A percentile compares a stretch with the other conserved stretches of the same genome.
These are phyloP conservation scores for Pavo muticus DNA, from an alignment of 2,113 vertebrate species.

Conservation along the genomic window DNA sequence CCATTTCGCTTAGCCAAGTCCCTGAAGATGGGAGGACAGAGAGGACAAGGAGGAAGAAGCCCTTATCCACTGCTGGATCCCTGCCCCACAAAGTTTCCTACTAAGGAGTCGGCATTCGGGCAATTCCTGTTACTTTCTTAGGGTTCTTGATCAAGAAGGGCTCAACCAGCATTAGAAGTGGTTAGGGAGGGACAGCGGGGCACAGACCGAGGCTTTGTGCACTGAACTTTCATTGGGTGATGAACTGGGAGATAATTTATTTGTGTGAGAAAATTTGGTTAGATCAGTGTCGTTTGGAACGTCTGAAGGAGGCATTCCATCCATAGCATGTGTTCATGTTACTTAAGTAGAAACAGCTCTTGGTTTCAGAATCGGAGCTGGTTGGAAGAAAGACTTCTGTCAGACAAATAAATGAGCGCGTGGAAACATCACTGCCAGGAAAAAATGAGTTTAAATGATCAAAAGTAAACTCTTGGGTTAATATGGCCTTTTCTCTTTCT, in stretches of 20 bases:
- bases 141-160: background rate
- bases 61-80: background rate
- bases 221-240: background rate
- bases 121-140: background rate
- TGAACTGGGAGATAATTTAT: constrained; percentile 4
- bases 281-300: background rate
- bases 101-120: background rate
- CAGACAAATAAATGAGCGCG: constrained; percentile 35
- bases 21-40: background rate
- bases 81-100: background rate
- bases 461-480: background rate
- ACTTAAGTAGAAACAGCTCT: constrained; percentile 39
- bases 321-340: constrained; percentile 36
- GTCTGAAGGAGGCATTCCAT: constrained; percentile 27
- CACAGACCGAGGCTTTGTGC: background rate
- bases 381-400: constrained; percentile 15
- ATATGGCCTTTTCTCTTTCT: background rate
- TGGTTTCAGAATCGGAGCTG: constrained; percentile 16
- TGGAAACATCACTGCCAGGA: background rate
- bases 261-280: constrained; percentile 32
- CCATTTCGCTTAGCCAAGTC: background rate
- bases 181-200: background rate
- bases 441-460: background rate
- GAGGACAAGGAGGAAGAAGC: background rate
- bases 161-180: rapidly evolving